Percentiles rank a stretch among this genome's conserved stretches.
Conservation (phyloP, 2,113 vertebrate genomes). For the Hiodon alosoides region DNA sequence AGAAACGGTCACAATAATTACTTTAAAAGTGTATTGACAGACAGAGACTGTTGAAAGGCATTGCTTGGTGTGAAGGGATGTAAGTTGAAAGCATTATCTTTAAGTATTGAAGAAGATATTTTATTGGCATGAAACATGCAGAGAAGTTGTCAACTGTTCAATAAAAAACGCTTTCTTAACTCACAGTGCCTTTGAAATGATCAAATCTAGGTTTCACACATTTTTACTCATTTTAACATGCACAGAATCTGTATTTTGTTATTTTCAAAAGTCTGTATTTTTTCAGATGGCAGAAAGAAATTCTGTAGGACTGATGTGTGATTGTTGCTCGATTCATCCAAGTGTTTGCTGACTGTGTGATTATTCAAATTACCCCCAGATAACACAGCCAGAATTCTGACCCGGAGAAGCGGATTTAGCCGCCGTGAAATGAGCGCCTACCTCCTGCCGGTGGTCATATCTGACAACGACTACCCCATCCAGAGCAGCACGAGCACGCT, state of each 20-base stretch:
- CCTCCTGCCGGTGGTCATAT: slow-evolving; percentile 75
- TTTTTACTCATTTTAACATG: too few relatives aligned
- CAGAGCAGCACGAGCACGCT: slow-evolving; percentile 72
- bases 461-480: slow-evolving; percentile 73
- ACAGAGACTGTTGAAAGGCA: too few relatives aligned
- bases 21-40: too few relatives aligned
- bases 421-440: slow-evolving; percentile 75
- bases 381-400: slow-evolving; percentile 81
- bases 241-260: too few relatives aligned
- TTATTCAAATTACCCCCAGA: slow-evolving; percentile 54
- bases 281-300: neutral
- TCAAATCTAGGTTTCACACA: too few relatives aligned
- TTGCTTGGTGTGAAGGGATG: too few relatives aligned
- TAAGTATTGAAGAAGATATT: too few relatives aligned
- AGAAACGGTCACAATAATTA: neutral
- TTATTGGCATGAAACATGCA: too few relatives aligned
- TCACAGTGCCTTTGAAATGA: too few relatives aligned
- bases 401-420: slow-evolving; percentile 74
- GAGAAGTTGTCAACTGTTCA: too few relatives aligned
- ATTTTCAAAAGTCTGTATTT: neutral
- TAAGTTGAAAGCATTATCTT: too few relatives aligned
- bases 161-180: too few relatives aligned
- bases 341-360: slow-evolving; percentile 14
- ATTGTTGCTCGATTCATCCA: neutral
- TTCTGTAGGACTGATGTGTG: neutral